Percentiles rank a stretch among this genome's conserved stretches.
Conservation (phyloP, 2,888 invertebrate genomes). For the Zelleria hepariella region DNA sequence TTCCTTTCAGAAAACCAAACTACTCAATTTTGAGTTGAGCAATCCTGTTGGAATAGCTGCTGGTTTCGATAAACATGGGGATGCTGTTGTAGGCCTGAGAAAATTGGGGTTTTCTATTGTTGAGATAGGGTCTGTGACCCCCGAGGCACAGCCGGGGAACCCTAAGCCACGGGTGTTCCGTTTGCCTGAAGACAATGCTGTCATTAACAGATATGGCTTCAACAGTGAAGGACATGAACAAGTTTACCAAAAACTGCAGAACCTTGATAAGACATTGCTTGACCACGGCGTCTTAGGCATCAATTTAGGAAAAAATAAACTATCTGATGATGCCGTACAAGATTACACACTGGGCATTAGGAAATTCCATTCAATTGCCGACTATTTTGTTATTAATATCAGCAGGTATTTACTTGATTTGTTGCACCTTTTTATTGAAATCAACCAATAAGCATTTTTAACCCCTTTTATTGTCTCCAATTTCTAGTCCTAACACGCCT, state of each 20-base stretch:
- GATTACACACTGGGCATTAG: slow-evolving; percentile 92
- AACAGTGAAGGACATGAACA: slow-evolving; percentile 93
- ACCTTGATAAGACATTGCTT: slow-evolving; percentile 62
- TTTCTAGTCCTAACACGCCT: slow-evolving; percentile 92
- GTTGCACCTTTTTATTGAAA: neutral
- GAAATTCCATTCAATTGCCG: slow-evolving; percentile 86
- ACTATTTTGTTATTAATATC: slow-evolving; percentile 97
- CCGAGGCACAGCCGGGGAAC: slow-evolving; percentile 93
- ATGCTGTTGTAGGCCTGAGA: slow-evolving; percentile 86
- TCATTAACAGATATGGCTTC: slow-evolving; percentile 92
- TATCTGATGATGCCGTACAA: slow-evolving; percentile 76
- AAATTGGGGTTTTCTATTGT: slow-evolving; percentile 94
- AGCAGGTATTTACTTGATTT: slow-evolving; percentile 73
- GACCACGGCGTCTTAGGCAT: slow-evolving; percentile 84
- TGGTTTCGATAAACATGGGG: slow-evolving; percentile 98
- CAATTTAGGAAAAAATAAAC: slow-evolving; percentile 97
- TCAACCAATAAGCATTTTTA: neutral
- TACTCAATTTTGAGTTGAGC: slow-evolving; percentile 80
- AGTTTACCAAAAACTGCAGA: slow-evolving; percentile 77
- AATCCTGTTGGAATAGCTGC: slow-evolving; percentile 99
- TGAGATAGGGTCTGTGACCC: slow-evolving; percentile 97
- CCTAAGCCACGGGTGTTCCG: slow-evolving; percentile 94
- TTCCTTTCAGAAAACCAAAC: slow-evolving; percentile 73
- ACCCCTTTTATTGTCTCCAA: neutral
- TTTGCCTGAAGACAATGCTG: slow-evolving; percentile 84